Conservation (phyloP, 2,113 vertebrate genomes). For the Burhinus oedicnemus region DNA sequence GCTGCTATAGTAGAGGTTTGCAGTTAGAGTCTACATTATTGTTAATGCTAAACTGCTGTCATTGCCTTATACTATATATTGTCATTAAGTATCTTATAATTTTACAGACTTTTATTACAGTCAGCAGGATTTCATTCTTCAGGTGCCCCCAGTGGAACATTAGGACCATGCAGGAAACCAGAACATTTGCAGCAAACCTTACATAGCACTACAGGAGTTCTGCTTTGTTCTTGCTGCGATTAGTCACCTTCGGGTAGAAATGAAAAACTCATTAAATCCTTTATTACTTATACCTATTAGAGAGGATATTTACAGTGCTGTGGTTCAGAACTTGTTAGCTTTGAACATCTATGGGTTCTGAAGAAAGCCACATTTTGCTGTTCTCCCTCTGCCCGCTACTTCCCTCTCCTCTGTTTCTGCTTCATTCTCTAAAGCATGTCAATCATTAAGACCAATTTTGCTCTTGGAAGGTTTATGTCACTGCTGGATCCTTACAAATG, state of each 20-base stretch:
- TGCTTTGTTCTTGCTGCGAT: background rate
- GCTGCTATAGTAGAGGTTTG: background rate
- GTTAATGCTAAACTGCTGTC: background rate
- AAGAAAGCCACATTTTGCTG: background rate
- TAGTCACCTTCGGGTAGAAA: background rate
- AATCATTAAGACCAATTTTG: background rate
- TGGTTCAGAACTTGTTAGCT: background rate
- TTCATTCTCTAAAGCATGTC: background rate
- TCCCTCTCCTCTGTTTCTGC: background rate
- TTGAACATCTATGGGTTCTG: background rate
- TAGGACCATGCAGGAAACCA: background rate
- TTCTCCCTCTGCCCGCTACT: background rate
- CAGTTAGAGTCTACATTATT: background rate
- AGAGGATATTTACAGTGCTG: background rate
- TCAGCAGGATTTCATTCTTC: constrained; percentile 29
- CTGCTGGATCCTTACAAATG: constrained; percentile 26
- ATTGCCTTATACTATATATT: background rate
- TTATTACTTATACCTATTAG: background rate
- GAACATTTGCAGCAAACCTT: constrained; percentile 1
- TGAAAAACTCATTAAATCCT: constrained; percentile 4
- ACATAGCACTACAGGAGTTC: background rate
- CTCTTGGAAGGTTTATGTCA: background rate
- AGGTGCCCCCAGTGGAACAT: background rate
- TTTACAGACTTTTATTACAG: constrained; percentile 35
- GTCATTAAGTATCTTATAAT: constrained; percentile 39